These are phyloP conservation scores for Buathra laborator DNA, from an alignment of 2,888 invertebrate genomes.

Conservation along the genomic window DNA sequence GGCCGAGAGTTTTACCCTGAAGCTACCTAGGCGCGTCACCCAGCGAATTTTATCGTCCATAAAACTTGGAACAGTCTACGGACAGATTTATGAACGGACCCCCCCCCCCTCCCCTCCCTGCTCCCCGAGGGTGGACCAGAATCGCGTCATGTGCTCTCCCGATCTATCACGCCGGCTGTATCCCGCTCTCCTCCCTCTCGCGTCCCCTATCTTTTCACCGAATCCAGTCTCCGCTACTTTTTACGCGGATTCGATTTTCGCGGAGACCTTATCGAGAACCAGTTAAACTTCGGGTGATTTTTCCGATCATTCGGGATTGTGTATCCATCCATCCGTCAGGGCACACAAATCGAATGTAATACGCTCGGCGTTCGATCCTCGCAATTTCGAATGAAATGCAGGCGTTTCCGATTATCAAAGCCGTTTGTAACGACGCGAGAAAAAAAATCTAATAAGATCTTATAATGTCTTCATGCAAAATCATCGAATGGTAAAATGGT, in stretches of 20 bases:
- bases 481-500: no score
- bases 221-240: conserved; percentile 23
- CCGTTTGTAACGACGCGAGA: neutral
- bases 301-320: neutral
- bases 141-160: conserved; percentile 38
- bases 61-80: conserved; percentile 62
- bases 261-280: conserved; percentile 6
- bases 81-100: conserved; percentile 61
- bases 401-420: neutral
- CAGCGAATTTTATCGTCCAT: conserved; percentile 63
- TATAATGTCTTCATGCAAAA: no score
- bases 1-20: conserved; percentile 48
- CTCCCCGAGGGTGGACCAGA: conserved; percentile 24
- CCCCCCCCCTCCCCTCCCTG: neutral
- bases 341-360: neutral
- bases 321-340: neutral
- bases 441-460: no score
- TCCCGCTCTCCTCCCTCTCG: conserved; percentile 18
- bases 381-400: neutral
- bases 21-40: conserved; percentile 43
- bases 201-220: conserved; percentile 8
- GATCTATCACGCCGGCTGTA: conserved; percentile 43
- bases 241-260: conserved; percentile 36
- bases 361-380: neutral
- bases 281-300: conserved; percentile 26